Percentiles rank a stretch among this genome's conserved stretches.
phyloP scores from a whole-genome alignment of 2,113 vertebrate genomes.

The Ceuthmochares aereus region DNA sequence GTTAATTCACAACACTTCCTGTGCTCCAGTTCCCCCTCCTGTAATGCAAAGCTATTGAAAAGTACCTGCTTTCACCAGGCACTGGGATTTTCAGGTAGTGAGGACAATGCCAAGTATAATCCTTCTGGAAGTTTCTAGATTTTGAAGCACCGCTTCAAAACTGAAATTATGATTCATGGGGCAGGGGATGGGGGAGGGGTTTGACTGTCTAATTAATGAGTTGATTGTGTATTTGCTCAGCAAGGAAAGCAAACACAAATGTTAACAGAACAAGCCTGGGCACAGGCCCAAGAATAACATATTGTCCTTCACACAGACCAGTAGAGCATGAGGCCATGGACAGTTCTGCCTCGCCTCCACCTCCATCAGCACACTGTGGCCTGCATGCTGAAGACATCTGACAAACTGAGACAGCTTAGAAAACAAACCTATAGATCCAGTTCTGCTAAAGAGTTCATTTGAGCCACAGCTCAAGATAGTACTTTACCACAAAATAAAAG shows the following conservation, averaged over 20 bases:
- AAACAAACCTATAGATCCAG: background rate
- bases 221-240: background rate
- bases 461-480: background rate
- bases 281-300: background rate
- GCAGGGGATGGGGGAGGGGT: too few species aligned
- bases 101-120: too few species aligned
- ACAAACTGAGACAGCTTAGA: background rate
- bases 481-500: background rate
- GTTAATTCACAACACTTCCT: background rate
- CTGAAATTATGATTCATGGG: background rate
- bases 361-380: accelerated
- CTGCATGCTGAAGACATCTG: accelerated
- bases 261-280: background rate
- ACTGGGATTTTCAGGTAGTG: background rate
- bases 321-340: background rate
- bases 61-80: background rate
- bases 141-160: background rate
- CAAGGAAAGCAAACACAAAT: background rate
- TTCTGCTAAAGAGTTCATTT: background rate
- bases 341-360: background rate
- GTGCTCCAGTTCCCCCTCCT: background rate
- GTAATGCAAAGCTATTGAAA: background rate
- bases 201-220: background rate
- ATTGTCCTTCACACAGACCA: background rate
- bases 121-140: background rate